phyloP scores from a whole-genome alignment of 2,797 vertebrate genomes.

The Eutrigla gurnardus region DNA sequence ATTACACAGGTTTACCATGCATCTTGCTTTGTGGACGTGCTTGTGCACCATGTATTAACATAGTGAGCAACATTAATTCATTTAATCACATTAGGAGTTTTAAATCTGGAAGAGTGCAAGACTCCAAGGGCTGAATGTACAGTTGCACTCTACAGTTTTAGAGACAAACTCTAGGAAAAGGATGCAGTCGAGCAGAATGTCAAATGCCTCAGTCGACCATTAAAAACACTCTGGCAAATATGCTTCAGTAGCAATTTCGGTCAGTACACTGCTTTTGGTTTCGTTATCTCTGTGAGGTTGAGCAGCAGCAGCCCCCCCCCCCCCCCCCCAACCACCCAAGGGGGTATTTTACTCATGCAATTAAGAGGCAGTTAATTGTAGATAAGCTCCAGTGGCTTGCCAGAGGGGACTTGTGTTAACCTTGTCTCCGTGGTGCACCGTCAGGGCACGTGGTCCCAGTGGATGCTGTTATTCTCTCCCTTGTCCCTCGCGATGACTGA shows the following conservation, averaged over 20 bases:
- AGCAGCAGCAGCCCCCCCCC: constrained; percentile 2
- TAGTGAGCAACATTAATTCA: constrained; percentile 24
- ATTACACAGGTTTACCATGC: constrained; percentile 33
- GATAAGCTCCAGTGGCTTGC: constrained; percentile 55
- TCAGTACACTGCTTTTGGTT: constrained; percentile 44
- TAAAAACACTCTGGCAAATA: constrained; percentile 32
- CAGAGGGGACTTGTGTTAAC: constrained; percentile 55
- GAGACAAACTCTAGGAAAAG: constrained; percentile 7
- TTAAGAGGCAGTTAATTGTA: constrained; percentile 72
- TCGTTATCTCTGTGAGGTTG: constrained; percentile 25
- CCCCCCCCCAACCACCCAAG: background rate
- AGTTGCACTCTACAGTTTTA: background rate
- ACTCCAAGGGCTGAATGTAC: background rate
- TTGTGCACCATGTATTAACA: constrained; percentile 29
- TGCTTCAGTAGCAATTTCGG: constrained; percentile 16
- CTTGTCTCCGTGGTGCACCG: constrained; percentile 40
- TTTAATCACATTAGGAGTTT: constrained; percentile 49
- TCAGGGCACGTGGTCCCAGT: constrained; percentile 33
- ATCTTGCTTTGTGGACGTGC: constrained; percentile 17
- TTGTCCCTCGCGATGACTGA: constrained; percentile 19
- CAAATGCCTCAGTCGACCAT: constrained; percentile 18
- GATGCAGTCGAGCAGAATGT: constrained; percentile 5
- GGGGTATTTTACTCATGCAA: constrained; percentile 56
- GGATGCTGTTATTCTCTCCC: constrained; percentile 23
- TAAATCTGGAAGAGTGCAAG: constrained; percentile 10